Base-by-base conservation (phyloP, 92 coral and sea anemone genomes). In the Zoanthus solanderi region DNA sequence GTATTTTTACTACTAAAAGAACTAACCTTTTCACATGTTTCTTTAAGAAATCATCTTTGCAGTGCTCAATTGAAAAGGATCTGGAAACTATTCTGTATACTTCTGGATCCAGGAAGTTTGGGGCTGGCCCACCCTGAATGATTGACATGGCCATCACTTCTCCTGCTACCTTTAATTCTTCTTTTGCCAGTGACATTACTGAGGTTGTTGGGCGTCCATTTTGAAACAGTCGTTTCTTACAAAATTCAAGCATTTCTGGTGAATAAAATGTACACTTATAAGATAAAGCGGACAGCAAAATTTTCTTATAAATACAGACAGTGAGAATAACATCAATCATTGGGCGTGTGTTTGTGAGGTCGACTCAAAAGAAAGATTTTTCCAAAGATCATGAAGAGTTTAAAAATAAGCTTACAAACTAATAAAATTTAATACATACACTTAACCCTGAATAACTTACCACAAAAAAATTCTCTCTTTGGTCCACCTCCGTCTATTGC, bases 81-180 rank as follows among this genome's bases (percentile, higher is more conserved):
- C 91, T 85, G 23, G 91, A 77, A 71, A 91, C 68, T 48, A 80
- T 75, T 52, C 76, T 73, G 69, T 88, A 91, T 11, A 91, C 83
- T 69, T 81, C 79, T 13, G 68, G 81, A 46, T 84, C 69, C 50
- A 92, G 58, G 72, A 92, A 81, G 83, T 89, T 90, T 67, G 92
- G 92, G 13, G 87, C 85, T 76, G 87, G 95, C 4, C 95, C 95
- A 23, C 89, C 90, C 82, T 89, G 95, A 37, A 89, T 12, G 23
- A 89, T 60, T 8, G 91, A 92, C 95, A 92, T 92, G n/a, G 87
- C 91, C 95, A 92, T 89, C 29, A 92, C 75, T 87, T 92, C 91
- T n/a, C 95, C 92, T 47, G 87, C 92, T 10, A 83, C 42, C 65
- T 72, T 63, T 30, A 86, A 92, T 68, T 89, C 91, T 31, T 63